A percentile compares a stretch with the other conserved stretches of the same genome.
phyloP scores from a whole-genome alignment of 1,140 invertebrate species.

The Zaprionus vittiger region DNA sequence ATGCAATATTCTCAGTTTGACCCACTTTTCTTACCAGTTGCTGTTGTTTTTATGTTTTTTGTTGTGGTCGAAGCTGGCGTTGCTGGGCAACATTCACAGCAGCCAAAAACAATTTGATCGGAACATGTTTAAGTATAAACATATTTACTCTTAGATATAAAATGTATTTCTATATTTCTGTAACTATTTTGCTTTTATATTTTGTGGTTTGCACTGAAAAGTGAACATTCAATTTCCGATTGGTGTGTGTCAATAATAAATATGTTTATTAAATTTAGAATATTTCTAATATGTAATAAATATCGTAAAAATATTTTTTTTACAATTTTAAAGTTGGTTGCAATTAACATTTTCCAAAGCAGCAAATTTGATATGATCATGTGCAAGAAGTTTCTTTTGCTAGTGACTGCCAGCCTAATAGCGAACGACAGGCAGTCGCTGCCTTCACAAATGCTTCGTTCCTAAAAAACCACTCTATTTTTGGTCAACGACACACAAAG shows the following conservation, averaged over 20 bases:
- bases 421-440: slow-evolving; percentile 19
- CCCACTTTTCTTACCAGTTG: slow-evolving; percentile 63
- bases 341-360: slow-evolving; percentile 61
- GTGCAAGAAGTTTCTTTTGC: slow-evolving; percentile 64
- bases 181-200: background rate
- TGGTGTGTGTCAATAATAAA: background rate
- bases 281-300: background rate
- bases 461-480: slow-evolving; percentile 10
- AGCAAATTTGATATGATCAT: slow-evolving; percentile 55
- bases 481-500: too few species aligned
- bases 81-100: slow-evolving; percentile 70
- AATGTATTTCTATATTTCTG: background rate
- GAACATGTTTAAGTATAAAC: slow-evolving; percentile 21
- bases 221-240: background rate
- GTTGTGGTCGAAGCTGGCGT: slow-evolving; percentile 53
- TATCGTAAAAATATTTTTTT: slow-evolving; percentile 15
- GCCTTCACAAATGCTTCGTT: slow-evolving; percentile 31
- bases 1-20: slow-evolving; percentile 81
- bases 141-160: slow-evolving; percentile 3
- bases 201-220: background rate
- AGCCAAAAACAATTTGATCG: slow-evolving; percentile 41
- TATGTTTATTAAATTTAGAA: background rate
- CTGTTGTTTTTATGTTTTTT: slow-evolving; percentile 57
- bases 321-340: slow-evolving; percentile 61
- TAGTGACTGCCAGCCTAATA: slow-evolving; percentile 41